Evolutionary conservation across 2,888 invertebrate genomes (phyloP).

Genomic region (Fragum sueziense): DNA sequence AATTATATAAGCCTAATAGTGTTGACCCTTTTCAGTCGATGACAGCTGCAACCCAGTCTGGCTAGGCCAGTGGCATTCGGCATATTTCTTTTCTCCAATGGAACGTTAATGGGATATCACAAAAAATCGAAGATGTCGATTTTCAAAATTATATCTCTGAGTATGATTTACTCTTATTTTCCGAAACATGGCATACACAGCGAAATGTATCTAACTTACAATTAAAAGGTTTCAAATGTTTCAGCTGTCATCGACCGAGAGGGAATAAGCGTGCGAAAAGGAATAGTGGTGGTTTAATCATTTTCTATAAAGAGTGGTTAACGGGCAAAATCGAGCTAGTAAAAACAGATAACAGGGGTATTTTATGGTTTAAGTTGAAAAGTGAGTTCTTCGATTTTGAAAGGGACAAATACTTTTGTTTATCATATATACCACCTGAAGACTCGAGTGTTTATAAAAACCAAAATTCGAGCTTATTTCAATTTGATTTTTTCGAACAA

Average conservation of each 20-base stretch:
- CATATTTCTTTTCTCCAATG: slow-evolving; percentile 13
- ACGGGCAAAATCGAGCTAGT: slow-evolving; percentile 13
- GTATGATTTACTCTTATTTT: slow-evolving; percentile 22
- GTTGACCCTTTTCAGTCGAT: not conserved
- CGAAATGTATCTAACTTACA: not conserved
- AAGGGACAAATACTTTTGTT: slow-evolving; percentile 26
- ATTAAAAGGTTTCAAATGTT: slow-evolving; percentile 23
- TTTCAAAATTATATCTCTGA: slow-evolving; percentile 17
- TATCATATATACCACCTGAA: slow-evolving; percentile 36
- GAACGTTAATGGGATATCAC: slow-evolving; percentile 23
- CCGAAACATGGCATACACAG: slow-evolving; percentile 20
- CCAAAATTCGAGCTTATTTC: slow-evolving; percentile 15
- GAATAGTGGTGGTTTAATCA: slow-evolving; percentile 29
- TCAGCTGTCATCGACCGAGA: slow-evolving; percentile 28
- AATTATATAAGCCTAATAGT: not conserved
- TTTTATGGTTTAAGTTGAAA: slow-evolving; percentile 33
- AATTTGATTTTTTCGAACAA: slow-evolving; percentile 35
- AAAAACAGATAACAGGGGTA: slow-evolving; percentile 24
- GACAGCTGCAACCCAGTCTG: not conserved
- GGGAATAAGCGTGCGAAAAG: slow-evolving; percentile 24
- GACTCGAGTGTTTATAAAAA: slow-evolving; percentile 28
- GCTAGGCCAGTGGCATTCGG: not conserved
- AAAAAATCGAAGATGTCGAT: slow-evolving; percentile 24
- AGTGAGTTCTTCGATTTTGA: not conserved
- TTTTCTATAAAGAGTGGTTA: slow-evolving; percentile 18